phyloP scores from a whole-genome alignment of 2,888 invertebrate species.

The Rhorus exstirpatorius region DNA sequence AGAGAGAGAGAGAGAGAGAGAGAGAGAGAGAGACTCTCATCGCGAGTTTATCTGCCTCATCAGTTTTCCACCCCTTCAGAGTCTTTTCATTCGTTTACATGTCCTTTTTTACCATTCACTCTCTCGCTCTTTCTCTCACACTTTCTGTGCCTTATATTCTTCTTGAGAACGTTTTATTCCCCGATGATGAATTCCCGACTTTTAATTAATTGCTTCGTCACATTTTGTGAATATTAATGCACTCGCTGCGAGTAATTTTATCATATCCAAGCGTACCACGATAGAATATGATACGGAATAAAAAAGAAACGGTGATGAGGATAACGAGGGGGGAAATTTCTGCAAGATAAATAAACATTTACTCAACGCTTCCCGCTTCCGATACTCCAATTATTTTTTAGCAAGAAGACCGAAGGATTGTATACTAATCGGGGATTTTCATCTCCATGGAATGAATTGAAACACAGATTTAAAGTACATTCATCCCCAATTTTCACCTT shows the following conservation, averaged over 20 bases:
- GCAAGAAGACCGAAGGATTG: not conserved
- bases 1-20: too few species aligned
- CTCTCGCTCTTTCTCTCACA: not conserved
- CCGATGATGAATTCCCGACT: conserved; percentile 35
- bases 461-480: too few species aligned
- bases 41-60: conserved; percentile 30
- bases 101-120: not conserved
- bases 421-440: not conserved
- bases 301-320: conserved; percentile 4
- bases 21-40: conserved; percentile 33
- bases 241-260: conserved; percentile 9
- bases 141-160: conserved; percentile 12
- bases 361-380: not conserved
- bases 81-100: conserved; percentile 34
- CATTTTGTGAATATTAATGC: conserved; percentile 46
- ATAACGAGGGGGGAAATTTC: not conserved
- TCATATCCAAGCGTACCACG: conserved; percentile 10
- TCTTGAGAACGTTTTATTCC: conserved; percentile 33
- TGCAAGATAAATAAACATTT: not conserved
- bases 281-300: conserved; percentile 7
- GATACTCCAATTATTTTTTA: conserved; percentile 21
- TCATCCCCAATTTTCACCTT: too few species aligned
- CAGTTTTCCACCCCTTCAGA: conserved; percentile 8
- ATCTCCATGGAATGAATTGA: too few species aligned
- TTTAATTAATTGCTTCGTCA: conserved; percentile 46